Percentiles rank a stretch among this genome's conserved stretches.
These are phyloP conservation scores for Notolabrus celidotus DNA, from an alignment of 2,797 vertebrate genomes.

Conservation along the genomic window DNA sequence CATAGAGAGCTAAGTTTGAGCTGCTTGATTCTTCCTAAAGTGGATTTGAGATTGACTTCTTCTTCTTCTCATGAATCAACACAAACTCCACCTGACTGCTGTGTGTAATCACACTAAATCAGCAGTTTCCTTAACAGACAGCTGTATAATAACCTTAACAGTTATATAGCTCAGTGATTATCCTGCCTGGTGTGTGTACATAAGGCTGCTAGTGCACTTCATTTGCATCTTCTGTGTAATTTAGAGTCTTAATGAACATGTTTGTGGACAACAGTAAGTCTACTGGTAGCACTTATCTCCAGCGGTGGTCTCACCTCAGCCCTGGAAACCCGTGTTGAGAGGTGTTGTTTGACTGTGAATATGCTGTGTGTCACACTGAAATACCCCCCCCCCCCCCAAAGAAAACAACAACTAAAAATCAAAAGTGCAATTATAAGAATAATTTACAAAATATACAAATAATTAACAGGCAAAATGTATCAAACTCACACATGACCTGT, in stretches of 20 bases:
- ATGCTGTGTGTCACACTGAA: constrained; percentile 11
- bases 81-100: constrained; percentile 19
- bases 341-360: constrained; percentile 33
- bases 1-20: constrained; percentile 3
- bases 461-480: no score
- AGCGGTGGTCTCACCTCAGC: constrained; percentile 75
- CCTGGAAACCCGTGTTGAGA: constrained; percentile 33
- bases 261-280: constrained; percentile 68
- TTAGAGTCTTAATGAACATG: constrained; percentile 62
- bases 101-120: constrained; percentile 16
- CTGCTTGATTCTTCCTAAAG: neutral
- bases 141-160: constrained; percentile 28
- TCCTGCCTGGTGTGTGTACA: constrained; percentile 41
- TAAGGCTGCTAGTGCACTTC: constrained; percentile 24
- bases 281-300: constrained; percentile 74
- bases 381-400: no score
- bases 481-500: no score
- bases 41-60: constrained; percentile 2
- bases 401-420: no score
- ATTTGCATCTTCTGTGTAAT: constrained; percentile 63
- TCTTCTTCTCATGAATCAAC: constrained; percentile 6
- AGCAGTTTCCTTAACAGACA: constrained; percentile 9
- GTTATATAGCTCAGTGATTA: constrained; percentile 22
- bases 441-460: no score
- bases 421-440: no score